Evolutionary conservation across 2,888 invertebrate genomes (phyloP).

Genomic region (Rhagophthalmus giganteus): DNA sequence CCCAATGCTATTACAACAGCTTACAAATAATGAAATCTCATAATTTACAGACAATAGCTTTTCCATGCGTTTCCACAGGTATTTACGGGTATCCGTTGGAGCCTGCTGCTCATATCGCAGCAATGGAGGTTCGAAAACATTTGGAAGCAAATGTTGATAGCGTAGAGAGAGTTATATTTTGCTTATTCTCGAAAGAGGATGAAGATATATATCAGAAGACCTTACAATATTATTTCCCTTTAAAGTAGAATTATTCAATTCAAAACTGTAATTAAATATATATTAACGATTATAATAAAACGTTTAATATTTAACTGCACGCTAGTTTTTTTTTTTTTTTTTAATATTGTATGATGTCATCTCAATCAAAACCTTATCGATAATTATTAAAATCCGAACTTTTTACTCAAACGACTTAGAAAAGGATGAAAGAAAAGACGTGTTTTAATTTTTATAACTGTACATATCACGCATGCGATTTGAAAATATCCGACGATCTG

Average conservation of each 20-base stretch:
- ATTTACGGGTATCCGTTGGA: constrained; percentile 84
- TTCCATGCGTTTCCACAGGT: constrained; percentile 92
- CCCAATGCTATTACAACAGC: constrained; percentile 71
- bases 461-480: constrained; percentile 8
- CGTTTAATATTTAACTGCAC: too few species aligned
- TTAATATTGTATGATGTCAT: too few species aligned
- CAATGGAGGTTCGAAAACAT: constrained; percentile 67
- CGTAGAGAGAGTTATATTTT: constrained; percentile 78
- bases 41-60: constrained; percentile 70
- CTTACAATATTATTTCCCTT: constrained; percentile 73
- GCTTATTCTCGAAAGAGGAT: constrained; percentile 74
- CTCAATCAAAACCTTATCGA: not conserved
- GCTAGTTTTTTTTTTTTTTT: too few species aligned
- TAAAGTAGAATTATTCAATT: constrained; percentile 54
- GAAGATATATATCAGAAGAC: constrained; percentile 71
- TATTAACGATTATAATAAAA: too few species aligned
- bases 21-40: constrained; percentile 62
- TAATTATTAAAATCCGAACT: not conserved
- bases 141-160: constrained; percentile 59
- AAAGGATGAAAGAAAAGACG: not conserved
- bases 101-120: constrained; percentile 75
- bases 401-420: not conserved
- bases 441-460: constrained; percentile 19
- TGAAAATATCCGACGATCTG: not conserved
- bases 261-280: constrained; percentile 1